These are phyloP conservation scores for Crossaster papposus DNA, from an alignment of 53 echinoderm and acorn worm species.

Conservation along the genomic window DNA sequence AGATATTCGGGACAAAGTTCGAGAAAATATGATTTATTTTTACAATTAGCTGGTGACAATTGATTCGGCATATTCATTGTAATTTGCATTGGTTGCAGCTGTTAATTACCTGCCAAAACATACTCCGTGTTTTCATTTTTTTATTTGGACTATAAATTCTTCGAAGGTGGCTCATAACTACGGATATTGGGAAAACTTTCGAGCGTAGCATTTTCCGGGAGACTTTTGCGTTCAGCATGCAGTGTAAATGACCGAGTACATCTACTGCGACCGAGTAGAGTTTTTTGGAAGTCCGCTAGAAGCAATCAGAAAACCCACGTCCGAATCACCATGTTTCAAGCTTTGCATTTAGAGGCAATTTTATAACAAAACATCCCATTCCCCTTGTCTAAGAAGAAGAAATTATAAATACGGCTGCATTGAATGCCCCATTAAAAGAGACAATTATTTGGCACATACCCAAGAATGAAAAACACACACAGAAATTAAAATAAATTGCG, in stretches of 20 bases:
- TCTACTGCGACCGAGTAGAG: not conserved
- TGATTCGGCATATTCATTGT: not conserved
- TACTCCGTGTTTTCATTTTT: not conserved
- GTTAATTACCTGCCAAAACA: not conserved
- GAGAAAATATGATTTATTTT: not conserved
- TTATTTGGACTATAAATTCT: not conserved
- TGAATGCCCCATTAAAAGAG: slow-evolving; percentile 22
- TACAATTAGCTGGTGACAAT: not conserved
- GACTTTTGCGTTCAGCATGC: too few species aligned
- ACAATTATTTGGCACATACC: slow-evolving; percentile 54
- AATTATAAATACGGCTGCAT: slow-evolving; percentile 13
- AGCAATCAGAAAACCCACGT: not conserved
- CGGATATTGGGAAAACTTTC: not conserved
- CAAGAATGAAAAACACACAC: not conserved
- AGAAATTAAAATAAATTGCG: not conserved
- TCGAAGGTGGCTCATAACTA: not conserved
- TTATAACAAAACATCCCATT: not conserved
- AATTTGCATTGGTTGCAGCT: not conserved
- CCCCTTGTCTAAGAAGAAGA: not conserved
- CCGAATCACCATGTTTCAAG: not conserved
- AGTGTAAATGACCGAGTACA: too few species aligned
- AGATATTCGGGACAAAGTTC: not conserved
- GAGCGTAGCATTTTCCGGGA: too few species aligned
- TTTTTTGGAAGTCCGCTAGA: not conserved
- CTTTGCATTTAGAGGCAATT: not conserved